These are phyloP conservation scores for Aradophagus sp. DNA, from an alignment of 1,140 invertebrate genomes.

Conservation along the genomic window DNA sequence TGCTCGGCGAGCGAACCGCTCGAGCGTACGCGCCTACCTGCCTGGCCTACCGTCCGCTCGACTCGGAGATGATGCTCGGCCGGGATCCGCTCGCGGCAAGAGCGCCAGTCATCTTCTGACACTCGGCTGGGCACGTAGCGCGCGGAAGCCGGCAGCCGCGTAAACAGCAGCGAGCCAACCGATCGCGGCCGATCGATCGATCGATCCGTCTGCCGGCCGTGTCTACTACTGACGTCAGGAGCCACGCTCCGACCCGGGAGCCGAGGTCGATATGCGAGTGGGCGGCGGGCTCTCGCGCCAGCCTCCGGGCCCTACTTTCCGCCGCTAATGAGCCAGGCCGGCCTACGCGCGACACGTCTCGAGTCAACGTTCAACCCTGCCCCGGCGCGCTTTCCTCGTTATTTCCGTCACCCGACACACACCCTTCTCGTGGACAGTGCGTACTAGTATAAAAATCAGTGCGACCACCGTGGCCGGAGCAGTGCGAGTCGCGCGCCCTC, in stretches of 20 bases:
- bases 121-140: conserved; percentile 64
- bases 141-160: conserved; percentile 25
- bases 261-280: conserved; percentile 1
- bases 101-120: conserved; percentile 70
- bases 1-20: conserved; percentile 60
- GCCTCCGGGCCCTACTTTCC: too few relatives aligned
- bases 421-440: too few relatives aligned
- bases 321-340: too few relatives aligned
- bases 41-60: conserved; percentile 56
- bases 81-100: conserved; percentile 58
- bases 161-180: too few relatives aligned
- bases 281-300: conserved; percentile 48
- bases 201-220: too few relatives aligned
- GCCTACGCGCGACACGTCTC: too few relatives aligned
- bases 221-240: too few relatives aligned
- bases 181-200: too few relatives aligned
- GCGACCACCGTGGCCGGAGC: conserved; percentile 65
- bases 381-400: too few relatives aligned
- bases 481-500: conserved; percentile 63
- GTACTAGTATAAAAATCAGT: conserved; percentile 70
- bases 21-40: conserved; percentile 58
- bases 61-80: conserved; percentile 64
- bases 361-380: too few relatives aligned
- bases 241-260: too few relatives aligned
- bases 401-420: too few relatives aligned